phyloP scores from a whole-genome alignment of 2,888 invertebrate species.

The Dasypogon diadema region DNA sequence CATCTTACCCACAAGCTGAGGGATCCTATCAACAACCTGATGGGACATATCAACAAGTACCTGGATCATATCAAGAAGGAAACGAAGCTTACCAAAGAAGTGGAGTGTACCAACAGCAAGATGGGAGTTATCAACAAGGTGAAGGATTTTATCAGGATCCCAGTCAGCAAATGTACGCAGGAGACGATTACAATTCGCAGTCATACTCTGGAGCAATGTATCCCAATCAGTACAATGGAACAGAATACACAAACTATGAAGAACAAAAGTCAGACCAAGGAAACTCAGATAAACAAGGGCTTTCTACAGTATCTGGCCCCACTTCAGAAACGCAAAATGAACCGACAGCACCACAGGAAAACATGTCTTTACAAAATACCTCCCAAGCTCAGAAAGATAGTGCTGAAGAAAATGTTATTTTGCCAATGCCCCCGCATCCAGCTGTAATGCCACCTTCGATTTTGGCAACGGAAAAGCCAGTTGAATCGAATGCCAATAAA shows the following conservation, averaged over 20 bases:
- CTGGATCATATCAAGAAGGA: constrained; percentile 2
- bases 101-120: background rate
- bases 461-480: constrained; percentile 62
- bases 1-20: background rate
- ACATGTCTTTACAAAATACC: background rate
- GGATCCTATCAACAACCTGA: background rate
- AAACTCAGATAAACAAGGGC: background rate
- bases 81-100: constrained; percentile 61
- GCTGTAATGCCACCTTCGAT: constrained; percentile 57
- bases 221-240: constrained; percentile 2
- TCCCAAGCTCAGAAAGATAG: background rate
- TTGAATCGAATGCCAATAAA: constrained; percentile 59
- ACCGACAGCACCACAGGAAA: background rate
- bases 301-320: background rate
- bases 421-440: background rate
- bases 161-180: constrained; percentile 58
- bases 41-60: background rate
- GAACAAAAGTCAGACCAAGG: background rate
- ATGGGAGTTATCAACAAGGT: background rate
- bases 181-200: constrained; percentile 59
- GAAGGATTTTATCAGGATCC: constrained; percentile 60
- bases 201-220: constrained; percentile 8
- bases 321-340: background rate
- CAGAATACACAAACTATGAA: constrained; percentile 54
- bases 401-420: background rate